Conservation (phyloP, 1,140 invertebrate species). For the Paracyclopina nana region DNA sequence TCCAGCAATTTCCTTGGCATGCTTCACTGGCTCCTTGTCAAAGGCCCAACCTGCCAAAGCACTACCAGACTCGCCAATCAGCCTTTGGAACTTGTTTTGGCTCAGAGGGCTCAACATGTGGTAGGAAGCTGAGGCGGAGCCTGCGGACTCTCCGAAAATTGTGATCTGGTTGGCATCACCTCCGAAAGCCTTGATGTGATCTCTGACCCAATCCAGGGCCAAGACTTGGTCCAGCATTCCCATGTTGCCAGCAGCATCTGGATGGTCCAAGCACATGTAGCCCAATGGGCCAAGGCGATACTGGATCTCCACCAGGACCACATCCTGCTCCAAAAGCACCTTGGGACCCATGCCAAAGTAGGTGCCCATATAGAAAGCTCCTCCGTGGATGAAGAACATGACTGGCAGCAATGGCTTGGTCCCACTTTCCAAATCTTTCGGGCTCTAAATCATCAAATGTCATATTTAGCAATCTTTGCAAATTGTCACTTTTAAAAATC, state of each 20-base stretch:
- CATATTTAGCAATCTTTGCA: too few species aligned
- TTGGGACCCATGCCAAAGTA: constrained; percentile 17
- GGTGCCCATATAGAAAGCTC: constrained; percentile 4
- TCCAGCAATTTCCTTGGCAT: not conserved
- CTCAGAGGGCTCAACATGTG: constrained; percentile 33
- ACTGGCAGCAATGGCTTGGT: constrained; percentile 8
- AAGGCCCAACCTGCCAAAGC: constrained; percentile 7
- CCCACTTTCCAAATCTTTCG: too few species aligned
- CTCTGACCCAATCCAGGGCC: constrained; percentile 28
- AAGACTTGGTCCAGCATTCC: constrained; percentile 30
- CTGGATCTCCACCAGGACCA: constrained; percentile 20
- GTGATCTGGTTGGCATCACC: constrained; percentile 29
- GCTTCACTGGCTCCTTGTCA: not conserved
- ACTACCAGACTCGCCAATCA: not conserved
- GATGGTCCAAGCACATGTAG: constrained; percentile 29
- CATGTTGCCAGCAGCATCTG: constrained; percentile 28
- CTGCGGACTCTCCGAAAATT: constrained; percentile 29
- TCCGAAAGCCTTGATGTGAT: constrained; percentile 28
- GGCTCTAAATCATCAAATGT: too few species aligned
- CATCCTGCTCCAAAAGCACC: constrained; percentile 18
- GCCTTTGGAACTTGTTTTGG: constrained; percentile 9
- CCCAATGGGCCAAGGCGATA: constrained; percentile 18
- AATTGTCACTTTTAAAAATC: too few species aligned
- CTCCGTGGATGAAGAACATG: constrained; percentile 17
- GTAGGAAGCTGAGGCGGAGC: constrained; percentile 33